A percentile compares a stretch with the other conserved stretches of the same genome.
These are phyloP conservation scores for Dimorphilus gyrociliatus DNA, from an alignment of 2,888 invertebrate genomes.

Conservation along the genomic window DNA sequence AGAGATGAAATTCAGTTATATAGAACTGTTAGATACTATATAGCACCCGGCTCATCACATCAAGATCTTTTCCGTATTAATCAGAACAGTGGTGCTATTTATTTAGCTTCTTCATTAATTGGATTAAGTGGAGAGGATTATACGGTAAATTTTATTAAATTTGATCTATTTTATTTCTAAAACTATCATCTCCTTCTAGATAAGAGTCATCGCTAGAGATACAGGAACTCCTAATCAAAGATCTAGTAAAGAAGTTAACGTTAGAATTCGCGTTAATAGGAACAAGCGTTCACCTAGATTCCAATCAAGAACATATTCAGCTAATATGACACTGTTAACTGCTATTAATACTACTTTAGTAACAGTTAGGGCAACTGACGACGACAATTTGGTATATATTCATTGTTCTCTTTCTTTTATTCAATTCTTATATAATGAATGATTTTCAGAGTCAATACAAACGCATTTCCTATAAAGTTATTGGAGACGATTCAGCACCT, in stretches of 20 bases:
- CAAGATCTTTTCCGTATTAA: too few relatives aligned
- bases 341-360: conserved; percentile 11
- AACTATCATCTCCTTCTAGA: too few relatives aligned
- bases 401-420: too few relatives aligned
- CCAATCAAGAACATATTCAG: conserved; percentile 8
- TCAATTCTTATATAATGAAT: conserved; percentile 2
- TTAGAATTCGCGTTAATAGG: conserved; percentile 10
- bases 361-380: conserved; percentile 15
- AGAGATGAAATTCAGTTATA: too few relatives aligned
- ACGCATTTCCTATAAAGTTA: conserved; percentile 15
- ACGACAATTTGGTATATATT: too few relatives aligned
- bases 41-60: too few relatives aligned
- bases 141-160: too few relatives aligned
- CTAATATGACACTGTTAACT: conserved; percentile 5
- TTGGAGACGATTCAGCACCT: conserved; percentile 23
- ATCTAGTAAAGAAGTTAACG: conserved; percentile 8
- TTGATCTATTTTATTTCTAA: too few relatives aligned
- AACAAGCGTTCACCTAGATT: conserved; percentile 11
- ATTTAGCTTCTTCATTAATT: too few relatives aligned
- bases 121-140: too few relatives aligned
- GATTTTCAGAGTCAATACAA: conserved; percentile 20
- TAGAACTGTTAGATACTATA: too few relatives aligned
- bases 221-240: conserved; percentile 14
- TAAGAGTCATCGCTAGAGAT: conserved; percentile 13
- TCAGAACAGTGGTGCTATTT: too few relatives aligned